A percentile compares a stretch with the other conserved stretches of the same genome.
These are phyloP conservation scores for Lampris megalopsis DNA, from an alignment of 2,113 vertebrate species.

Conservation along the genomic window DNA sequence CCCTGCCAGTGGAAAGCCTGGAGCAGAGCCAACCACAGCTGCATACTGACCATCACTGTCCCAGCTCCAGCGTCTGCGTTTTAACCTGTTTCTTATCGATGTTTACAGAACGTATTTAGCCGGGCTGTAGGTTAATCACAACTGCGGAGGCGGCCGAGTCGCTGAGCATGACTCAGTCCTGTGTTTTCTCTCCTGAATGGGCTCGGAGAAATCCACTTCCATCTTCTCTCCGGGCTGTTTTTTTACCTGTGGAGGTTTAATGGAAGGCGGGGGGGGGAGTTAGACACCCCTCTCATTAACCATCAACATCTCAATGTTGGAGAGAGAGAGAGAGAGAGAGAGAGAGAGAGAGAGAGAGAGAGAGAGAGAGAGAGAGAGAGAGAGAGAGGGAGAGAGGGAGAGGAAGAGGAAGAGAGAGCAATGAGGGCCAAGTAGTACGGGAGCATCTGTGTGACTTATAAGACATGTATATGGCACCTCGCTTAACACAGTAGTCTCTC, in stretches of 20 bases:
- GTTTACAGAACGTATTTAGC: conserved; percentile 7
- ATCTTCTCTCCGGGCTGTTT: conserved; percentile 12
- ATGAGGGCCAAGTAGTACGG: conserved; percentile 12
- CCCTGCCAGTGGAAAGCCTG: not conserved
- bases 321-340: not conserved
- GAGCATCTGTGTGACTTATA: conserved; percentile 26
- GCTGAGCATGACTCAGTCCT: conserved; percentile 21
- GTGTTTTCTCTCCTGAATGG: not conserved
- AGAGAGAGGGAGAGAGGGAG: not conserved
- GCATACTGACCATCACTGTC: not conserved
- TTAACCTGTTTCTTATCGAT: conserved; percentile 1
- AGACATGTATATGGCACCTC: conserved; percentile 5
- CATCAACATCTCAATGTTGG: not conserved
- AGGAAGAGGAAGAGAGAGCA: conserved; percentile 9
- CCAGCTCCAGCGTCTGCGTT: not conserved
- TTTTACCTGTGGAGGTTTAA: not conserved
- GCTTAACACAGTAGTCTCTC: conserved; percentile 11
- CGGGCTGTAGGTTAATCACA: conserved; percentile 16
- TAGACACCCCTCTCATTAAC: too few species aligned
- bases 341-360: not conserved
- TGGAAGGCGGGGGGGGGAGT: too few species aligned
- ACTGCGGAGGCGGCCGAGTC: not conserved
- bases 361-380: not conserved
- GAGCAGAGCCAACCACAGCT: conserved; percentile 11
- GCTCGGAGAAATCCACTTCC: not conserved